Conservation (phyloP, 1,140 invertebrate genomes). For the Acromyrmex echinatior region DNA sequence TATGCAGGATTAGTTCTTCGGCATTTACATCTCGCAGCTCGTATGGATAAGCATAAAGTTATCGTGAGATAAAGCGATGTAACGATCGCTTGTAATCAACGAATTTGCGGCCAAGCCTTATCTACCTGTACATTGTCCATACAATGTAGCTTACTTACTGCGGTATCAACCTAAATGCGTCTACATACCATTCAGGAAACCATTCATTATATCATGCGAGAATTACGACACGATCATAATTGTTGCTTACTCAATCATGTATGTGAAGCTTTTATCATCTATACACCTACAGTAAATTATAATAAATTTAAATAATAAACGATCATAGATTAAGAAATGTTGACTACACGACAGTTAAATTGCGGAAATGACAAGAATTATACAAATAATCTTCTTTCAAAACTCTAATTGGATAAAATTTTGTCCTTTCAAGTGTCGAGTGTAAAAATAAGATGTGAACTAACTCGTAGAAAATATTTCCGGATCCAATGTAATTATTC, state of each 20-base stretch:
- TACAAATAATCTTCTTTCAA: neutral
- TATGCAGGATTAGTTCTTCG: slow-evolving; percentile 37
- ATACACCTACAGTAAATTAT: neutral
- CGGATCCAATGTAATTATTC: no score
- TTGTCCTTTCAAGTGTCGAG: neutral
- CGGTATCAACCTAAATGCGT: slow-evolving; percentile 24
- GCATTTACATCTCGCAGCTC: slow-evolving; percentile 47
- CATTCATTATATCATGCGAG: slow-evolving; percentile 34
- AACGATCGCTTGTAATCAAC: slow-evolving; percentile 64
- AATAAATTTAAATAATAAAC: neutral
- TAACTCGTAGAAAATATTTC: no score
- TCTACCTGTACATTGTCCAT: slow-evolving; percentile 44
- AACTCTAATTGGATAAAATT: neutral
- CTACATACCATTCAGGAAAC: slow-evolving; percentile 41
- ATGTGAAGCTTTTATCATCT: neutral
- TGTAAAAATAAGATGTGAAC: neutral
- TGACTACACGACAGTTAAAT: neutral
- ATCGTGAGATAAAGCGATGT: slow-evolving; percentile 48
- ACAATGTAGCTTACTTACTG: slow-evolving; percentile 2
- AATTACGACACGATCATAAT: slow-evolving; percentile 41
- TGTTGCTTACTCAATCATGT: slow-evolving; percentile 42
- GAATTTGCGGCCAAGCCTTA: slow-evolving; percentile 66
- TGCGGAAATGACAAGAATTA: neutral
- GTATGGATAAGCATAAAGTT: slow-evolving; percentile 47
- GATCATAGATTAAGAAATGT: neutral